Percentiles rank a stretch among this genome's conserved stretches.
phyloP scores from a whole-genome alignment of 2,113 vertebrate species.

The Leptobrachium leishanense region DNA sequence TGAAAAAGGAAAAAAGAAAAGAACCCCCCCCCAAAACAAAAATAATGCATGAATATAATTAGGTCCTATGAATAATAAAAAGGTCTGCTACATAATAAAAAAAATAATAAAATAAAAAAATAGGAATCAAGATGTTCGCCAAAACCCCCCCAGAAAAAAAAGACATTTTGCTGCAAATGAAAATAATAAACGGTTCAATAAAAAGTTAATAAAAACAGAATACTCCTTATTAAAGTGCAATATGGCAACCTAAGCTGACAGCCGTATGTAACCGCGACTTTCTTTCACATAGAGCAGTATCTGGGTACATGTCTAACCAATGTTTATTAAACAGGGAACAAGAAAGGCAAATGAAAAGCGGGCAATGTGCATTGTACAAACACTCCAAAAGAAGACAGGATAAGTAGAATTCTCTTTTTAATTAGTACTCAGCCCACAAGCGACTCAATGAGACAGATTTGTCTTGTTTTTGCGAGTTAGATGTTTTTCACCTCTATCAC shows the following conservation, averaged over 20 bases:
- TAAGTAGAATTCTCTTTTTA: conserved; percentile 84
- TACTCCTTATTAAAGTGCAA: background rate
- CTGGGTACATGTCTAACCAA: conserved; percentile 81
- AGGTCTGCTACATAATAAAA: too few relatives aligned
- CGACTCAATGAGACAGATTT: conserved; percentile 82
- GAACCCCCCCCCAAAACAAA: too few relatives aligned
- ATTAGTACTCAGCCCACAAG: conserved; percentile 84
- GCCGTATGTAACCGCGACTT: background rate
- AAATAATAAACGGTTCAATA: too few relatives aligned
- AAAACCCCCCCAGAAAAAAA: too few relatives aligned
- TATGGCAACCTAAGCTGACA: background rate
- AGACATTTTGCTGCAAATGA: too few relatives aligned
- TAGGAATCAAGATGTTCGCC: background rate
- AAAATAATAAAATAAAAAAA: background rate
- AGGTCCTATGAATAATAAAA: too few relatives aligned
- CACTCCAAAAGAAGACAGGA: conserved; percentile 81
- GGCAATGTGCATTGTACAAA: conserved; percentile 66
- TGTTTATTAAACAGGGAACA: conserved; percentile 86
- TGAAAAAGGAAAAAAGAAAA: background rate
- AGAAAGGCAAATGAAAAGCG: conserved; percentile 75
- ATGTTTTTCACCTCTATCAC: conserved; percentile 76
- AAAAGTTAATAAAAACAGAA: too few relatives aligned
- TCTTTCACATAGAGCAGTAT: conserved; percentile 61
- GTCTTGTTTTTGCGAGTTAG: conserved; percentile 88
- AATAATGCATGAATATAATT: too few relatives aligned